Percentiles rank a stretch among this genome's conserved stretches.
These are phyloP conservation scores for Zeugodacus cucurbitae DNA, from an alignment of 1,140 invertebrate genomes.

Conservation along the genomic window DNA sequence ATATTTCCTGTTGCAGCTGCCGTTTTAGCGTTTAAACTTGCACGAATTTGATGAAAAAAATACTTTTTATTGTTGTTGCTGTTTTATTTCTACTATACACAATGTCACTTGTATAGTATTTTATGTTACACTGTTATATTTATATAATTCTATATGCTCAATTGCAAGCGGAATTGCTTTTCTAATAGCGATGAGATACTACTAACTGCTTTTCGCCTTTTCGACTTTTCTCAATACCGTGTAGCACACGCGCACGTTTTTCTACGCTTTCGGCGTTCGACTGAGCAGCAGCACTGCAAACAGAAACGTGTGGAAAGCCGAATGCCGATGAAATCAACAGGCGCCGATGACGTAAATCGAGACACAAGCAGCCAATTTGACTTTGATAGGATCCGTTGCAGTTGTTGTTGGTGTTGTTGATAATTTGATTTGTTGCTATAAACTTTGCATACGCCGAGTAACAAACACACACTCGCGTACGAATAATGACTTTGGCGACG, in stretches of 20 bases:
- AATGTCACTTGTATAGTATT: not conserved
- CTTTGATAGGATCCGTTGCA: not conserved
- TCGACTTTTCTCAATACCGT: not conserved
- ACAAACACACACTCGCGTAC: not conserved
- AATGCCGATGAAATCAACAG: constrained; percentile 3
- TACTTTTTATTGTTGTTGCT: not conserved
- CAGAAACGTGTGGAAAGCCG: not conserved
- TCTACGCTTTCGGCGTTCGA: not conserved
- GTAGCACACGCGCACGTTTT: constrained; percentile 21
- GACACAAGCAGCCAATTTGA: not conserved
- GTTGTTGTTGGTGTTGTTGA: not conserved
- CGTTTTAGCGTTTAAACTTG: not conserved
- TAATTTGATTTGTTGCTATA: not conserved
- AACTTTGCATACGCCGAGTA: not conserved
- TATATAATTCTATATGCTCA: not conserved
- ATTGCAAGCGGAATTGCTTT: not conserved
- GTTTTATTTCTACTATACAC: not conserved
- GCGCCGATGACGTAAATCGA: constrained; percentile 21
- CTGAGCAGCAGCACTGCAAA: not conserved
- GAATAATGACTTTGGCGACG: not conserved
- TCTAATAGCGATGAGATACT: not conserved
- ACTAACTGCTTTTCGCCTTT: not conserved
- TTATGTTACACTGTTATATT: not conserved
- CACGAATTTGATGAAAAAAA: not conserved
- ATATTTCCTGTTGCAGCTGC: constrained; percentile 26